These are phyloP conservation scores for Mohoua ochrocephala DNA, from an alignment of 2,113 vertebrate species.

Conservation along the genomic window DNA sequence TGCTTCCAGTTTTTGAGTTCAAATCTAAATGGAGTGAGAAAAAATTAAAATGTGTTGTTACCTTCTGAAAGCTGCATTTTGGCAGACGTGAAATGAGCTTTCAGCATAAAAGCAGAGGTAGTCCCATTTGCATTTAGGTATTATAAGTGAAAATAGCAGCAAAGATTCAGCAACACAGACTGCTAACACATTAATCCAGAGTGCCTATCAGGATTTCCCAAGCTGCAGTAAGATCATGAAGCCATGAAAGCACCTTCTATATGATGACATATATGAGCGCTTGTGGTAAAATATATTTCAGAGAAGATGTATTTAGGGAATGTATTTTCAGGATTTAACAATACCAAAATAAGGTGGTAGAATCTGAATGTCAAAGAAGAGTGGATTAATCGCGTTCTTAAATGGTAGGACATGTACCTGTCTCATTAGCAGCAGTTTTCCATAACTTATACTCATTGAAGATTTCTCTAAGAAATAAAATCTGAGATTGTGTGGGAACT, in stretches of 20 bases:
- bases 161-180: neutral
- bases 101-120: neutral
- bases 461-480: neutral
- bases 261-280: rapidly evolving
- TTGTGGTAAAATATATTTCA: neutral
- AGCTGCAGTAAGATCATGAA: neutral
- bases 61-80: neutral
- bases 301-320: neutral
- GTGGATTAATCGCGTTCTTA: neutral
- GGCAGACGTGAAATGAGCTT: neutral
- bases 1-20: neutral
- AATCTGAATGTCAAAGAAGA: neutral
- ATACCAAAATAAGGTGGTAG: neutral
- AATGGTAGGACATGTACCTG: neutral
- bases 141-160: neutral
- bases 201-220: neutral
- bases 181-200: neutral
- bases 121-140: neutral
- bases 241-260: neutral
- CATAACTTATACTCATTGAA: neutral
- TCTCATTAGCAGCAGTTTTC: neutral
- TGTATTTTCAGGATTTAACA: neutral
- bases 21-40: neutral
- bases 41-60: neutral
- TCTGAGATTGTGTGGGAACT: neutral